A percentile compares a stretch with the other conserved stretches of the same genome.
Evolutionary conservation across 2,113 vertebrate genomes (phyloP).

Genomic region (Podarcis muralis): DNA sequence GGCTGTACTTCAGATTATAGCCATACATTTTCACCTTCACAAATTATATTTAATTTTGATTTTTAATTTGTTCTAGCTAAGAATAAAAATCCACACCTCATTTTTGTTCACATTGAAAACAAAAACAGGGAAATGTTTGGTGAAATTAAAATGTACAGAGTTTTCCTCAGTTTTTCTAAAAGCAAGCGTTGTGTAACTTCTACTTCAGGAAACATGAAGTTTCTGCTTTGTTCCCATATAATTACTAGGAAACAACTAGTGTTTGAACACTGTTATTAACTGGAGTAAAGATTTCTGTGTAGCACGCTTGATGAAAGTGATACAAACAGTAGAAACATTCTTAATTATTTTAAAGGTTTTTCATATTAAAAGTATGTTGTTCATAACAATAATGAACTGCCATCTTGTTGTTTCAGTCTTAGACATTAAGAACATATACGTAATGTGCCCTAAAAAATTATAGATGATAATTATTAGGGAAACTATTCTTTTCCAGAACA

Average conservation of each 20-base stretch:
- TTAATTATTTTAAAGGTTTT: slow-evolving; percentile 4
- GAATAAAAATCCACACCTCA: neutral
- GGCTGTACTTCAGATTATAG: neutral
- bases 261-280: slow-evolving; percentile 17
- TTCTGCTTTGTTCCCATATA: neutral
- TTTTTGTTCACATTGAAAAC: neutral
- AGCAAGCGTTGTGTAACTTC: neutral
- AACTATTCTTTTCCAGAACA: neutral
- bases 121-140: neutral
- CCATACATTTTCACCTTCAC: neutral
- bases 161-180: neutral
- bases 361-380: neutral
- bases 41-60: neutral
- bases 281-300: neutral
- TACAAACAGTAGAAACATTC: neutral
- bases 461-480: slow-evolving; percentile 36
- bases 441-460: neutral
- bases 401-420: neutral
- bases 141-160: neutral
- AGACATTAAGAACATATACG: neutral
- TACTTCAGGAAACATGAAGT: neutral
- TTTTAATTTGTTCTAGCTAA: neutral
- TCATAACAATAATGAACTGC: neutral
- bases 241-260: neutral
- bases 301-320: neutral